Base-by-base conservation (phyloP, 1,140 invertebrate genomes). In the Drosophila setifemur region DNA sequence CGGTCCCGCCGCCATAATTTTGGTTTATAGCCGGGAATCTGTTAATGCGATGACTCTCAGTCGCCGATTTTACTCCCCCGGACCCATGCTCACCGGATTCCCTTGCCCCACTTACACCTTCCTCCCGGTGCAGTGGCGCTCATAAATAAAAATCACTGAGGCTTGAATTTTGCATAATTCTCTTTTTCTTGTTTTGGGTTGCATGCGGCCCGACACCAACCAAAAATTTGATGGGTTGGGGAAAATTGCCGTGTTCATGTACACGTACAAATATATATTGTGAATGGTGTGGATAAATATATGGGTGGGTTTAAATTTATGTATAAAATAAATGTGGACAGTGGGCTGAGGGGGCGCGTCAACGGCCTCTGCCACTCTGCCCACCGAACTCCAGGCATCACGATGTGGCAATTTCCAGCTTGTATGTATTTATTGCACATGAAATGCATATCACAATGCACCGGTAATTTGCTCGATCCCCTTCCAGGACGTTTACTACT, bases 121-220 rank as follows among this genome's bases (percentile, higher is more conserved):
- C 16, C 45, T 4, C n/a, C n/a, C n/a, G 2, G 25, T 28, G 29
- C 29, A 74, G 61, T 58, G 55, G 61, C 55, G 71, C 48, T 52
- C 81, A 86, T 85, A 85, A 86, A 85, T 85, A 86, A 85, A 85
- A 85, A 79, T 79, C 81, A 79, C 60, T 74, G 75, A 75, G 66
- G 79, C 79, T 85, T 85, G 79, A 86, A 85, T 85, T 85, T 75
- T 75, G 81, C 79, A 79, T 75, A 61, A 57, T 69, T 48, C 71
- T 77, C 73, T 52, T 42, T 44, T 53, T 37, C 49, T 28, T 50
- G 44, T 50, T 68, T 61, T 54, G 19, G n/a, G 25, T 49, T 63
- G 66, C 52, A 70, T 29, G 49, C 53, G 49, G 54, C 50, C n/a
- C n/a, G n/a, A 21, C 31, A 29, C 39, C 31, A 47, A 49, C 33